Conservation (phyloP, 2,888 invertebrate genomes). For the Saturnia pavonia region DNA sequence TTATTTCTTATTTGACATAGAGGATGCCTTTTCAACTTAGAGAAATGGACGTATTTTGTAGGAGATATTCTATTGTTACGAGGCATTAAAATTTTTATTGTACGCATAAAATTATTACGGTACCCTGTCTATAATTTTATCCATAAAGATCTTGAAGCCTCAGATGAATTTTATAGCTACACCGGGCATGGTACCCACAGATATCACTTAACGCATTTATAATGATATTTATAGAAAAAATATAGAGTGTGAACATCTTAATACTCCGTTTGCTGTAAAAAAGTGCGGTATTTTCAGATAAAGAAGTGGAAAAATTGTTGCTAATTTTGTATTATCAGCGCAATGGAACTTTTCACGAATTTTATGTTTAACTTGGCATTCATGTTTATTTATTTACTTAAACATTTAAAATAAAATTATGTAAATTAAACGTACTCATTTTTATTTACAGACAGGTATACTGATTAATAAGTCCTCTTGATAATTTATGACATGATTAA, state of each 20-base stretch:
- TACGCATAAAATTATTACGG: no score
- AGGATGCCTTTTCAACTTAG: no score
- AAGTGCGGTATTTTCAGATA: not conserved
- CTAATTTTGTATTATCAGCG: constrained; percentile 2
- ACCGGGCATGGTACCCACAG: no score
- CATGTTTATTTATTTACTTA: not conserved
- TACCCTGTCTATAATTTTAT: no score
- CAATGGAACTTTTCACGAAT: constrained; percentile 10
- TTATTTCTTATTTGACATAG: no score
- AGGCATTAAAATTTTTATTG: no score
- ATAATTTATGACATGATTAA: constrained; percentile 10
- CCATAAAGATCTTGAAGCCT: no score
- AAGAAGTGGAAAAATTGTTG: constrained; percentile 7
- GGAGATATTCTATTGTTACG: no score
- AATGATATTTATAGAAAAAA: not conserved
- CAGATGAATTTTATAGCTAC: no score
- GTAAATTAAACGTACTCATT: not conserved
- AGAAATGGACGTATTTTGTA: no score
- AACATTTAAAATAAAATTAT: not conserved
- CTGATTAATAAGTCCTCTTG: not conserved
- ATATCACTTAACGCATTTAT: not conserved
- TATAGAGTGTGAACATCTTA: not conserved
- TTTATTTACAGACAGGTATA: constrained; percentile 2
- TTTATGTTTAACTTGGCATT: constrained; percentile 3
- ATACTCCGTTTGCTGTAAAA: not conserved